These are phyloP conservation scores for Coregonus sp. DNA, from an alignment of 2,797 vertebrate genomes.

Conservation along the genomic window DNA sequence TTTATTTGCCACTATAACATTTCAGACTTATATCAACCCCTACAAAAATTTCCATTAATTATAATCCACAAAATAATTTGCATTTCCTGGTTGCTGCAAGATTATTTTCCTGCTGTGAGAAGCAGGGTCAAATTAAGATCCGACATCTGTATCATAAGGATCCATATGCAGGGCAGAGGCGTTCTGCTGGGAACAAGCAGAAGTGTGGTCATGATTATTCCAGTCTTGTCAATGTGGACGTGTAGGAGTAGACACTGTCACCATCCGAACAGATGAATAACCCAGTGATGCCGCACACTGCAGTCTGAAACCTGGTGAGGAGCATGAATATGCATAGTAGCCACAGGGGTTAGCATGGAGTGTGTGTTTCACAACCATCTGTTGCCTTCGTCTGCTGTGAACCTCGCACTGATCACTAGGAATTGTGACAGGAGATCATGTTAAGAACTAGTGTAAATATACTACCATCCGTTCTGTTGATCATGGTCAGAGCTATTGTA, in stretches of 20 bases:
- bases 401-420: not conserved
- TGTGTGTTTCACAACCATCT: not conserved
- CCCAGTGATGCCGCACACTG: not conserved
- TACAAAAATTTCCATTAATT: no score
- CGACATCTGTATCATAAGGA: no score
- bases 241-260: not conserved
- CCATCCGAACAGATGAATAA: not conserved
- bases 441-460: no score
- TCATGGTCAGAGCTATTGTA: no score
- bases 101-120: no score
- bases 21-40: no score
- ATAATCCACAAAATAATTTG: no score
- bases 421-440: not conserved
- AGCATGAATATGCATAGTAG: not conserved
- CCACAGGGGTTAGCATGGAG: not conserved
- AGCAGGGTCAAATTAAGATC: no score
- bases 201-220: not conserved
- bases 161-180: no score
- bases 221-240: not conserved
- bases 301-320: not conserved
- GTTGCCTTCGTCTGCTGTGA: not conserved
- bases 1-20: no score
- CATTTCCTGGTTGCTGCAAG: no score
- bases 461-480: no score
- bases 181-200: not conserved